These are phyloP conservation scores for Lamellibrachia columna DNA, from an alignment of 2,888 invertebrate genomes.

Conservation along the genomic window DNA sequence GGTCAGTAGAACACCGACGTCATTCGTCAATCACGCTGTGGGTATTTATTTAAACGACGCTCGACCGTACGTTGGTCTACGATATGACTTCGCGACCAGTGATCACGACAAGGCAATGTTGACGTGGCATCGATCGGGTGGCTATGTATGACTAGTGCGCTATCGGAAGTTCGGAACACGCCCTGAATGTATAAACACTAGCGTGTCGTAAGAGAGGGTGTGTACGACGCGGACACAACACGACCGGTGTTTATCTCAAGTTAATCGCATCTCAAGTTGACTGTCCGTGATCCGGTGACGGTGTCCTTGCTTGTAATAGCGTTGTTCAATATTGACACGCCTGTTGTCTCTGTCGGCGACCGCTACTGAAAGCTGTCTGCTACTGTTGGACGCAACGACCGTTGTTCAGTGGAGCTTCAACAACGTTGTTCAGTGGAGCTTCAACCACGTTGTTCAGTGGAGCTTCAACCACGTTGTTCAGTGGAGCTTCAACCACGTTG, in stretches of 20 bases:
- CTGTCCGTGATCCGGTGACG: slow-evolving; percentile 2
- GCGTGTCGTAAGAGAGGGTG: neutral
- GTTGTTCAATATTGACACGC: slow-evolving; percentile 3
- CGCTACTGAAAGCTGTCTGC: neutral
- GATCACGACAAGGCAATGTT: neutral
- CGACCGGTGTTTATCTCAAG: neutral
- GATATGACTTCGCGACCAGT: neutral
- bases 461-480: neutral
- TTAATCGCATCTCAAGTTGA: neutral
- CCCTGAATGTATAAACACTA: neutral
- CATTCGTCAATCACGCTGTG: neutral
- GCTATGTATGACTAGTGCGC: neutral
- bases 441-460: neutral
- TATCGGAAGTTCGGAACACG: neutral
- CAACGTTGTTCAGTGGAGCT: neutral
- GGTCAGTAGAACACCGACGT: neutral
- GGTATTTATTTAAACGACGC: neutral
- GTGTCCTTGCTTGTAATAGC: neutral
- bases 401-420: neutral
- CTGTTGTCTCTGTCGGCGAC: neutral
- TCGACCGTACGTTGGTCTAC: neutral
- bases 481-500: neutral
- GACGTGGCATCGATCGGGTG: neutral
- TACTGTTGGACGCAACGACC: neutral
- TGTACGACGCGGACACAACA: neutral